Evolutionary conservation across 2,113 vertebrate genomes (phyloP), one percentile per base, ranked within the genome.

Genomic region (Romanogobio albipinnatus): DNA sequence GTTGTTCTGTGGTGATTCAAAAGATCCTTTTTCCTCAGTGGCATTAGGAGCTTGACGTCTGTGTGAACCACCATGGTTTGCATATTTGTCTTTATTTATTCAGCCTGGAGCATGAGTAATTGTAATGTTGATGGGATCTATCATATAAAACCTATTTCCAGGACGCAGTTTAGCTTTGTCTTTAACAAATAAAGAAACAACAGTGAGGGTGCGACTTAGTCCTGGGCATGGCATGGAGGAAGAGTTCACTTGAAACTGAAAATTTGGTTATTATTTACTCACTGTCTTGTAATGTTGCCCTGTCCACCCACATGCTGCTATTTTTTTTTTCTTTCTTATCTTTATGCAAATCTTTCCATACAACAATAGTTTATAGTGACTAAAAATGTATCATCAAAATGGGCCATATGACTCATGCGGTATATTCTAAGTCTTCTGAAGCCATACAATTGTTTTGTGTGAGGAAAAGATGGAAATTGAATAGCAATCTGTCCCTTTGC

Each of bases 171-270:
- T 76, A 76, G 74, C 77, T 64, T 80, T 80, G 77, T 80, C 39
- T 64, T 80, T 19, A 64, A 64, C 77, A 80, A 78, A 61, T 47
- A 62, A 33, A 81, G 47, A 68, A 47, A 81, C 77, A 68, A 66
- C 45, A 51, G 3, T 22, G 62, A 81, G 79, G 61, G 79, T 81
- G 79, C 33, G 61, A 81, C 78, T 19, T 9, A 26, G 13, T 17
- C 3, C 14, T 26, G 58, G 76, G 56, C 76, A 62, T 77, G 56
- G 56, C 76, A 22, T 24, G 24, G 36, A 59, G 33, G 76, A 78
- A 59, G 53, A 43, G 53, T 78, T 78, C 17, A 4, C 76, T 15
- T 78, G 15, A 77, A 77, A 59, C 5, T 64, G 15, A 2, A 10
- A 53, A 76, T 29, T 26, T 17, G 47, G 13, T 75, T 11, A 51